Evolutionary conservation across 2,888 invertebrate species (phyloP), one percentile per base, ranked within the genome.

Genomic region (Leucania comma): DNA sequence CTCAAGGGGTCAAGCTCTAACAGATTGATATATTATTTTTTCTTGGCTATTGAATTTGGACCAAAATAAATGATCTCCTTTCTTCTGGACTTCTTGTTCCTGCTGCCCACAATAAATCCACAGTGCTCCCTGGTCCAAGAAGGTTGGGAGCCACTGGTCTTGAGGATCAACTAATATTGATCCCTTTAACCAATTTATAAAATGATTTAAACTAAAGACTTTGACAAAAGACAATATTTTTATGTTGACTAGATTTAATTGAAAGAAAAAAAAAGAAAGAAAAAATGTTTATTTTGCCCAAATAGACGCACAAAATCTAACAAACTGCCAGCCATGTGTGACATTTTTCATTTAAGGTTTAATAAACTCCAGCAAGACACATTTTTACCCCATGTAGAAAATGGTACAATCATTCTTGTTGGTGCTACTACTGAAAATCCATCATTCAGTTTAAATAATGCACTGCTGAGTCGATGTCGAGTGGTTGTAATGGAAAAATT

Each of bases 381-480:
- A 62, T 98, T 98, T 91, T 90, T 98, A 72, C 97, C 98, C 4
- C 97, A 98, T 90, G 97, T 98, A 22, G 98, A 98, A 91, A 97
- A 97, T 90, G 98, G 98, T 0, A 97, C 97, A 35, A 97, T 98
- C 50, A 97, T 96, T 56, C 92, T 98, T 72, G 96, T 98, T 71
- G 98, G 98, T 38, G 98, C 98, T 0, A 98, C 98, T 0, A 98
- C 98, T 51, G 98, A 98, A 91, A 98, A 98, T 92, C 98, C 98
- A n/a, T 98, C 98, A 0, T 98, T 98, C 90, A 97, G 97, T 86
- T 96, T 98, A 61, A 98, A 98, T 92, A 97, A 97, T 81, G 98
- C 98, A 0, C 91, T 98, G 46, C 93, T 98, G 14, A 98, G 98
- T 90, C 96, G 98, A 32, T 98, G 98, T 87, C 96, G 97, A 78